Evolutionary conservation across 2,797 vertebrate species (phyloP).

Genomic region (Balearica regulorum): DNA sequence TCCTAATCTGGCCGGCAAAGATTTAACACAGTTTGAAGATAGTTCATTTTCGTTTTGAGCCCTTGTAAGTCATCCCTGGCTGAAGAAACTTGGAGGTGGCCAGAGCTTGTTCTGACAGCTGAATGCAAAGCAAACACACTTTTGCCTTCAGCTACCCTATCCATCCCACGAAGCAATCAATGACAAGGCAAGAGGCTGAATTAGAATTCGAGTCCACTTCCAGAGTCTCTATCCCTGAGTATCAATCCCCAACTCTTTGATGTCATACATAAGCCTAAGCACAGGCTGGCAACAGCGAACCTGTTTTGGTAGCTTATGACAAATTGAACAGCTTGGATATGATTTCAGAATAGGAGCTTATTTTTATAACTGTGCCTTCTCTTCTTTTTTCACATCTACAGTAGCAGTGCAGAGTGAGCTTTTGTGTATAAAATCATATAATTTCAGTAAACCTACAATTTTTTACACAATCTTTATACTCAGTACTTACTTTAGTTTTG

Average conservation of each 20-base stretch:
- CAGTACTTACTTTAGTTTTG: background rate
- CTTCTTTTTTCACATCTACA: background rate
- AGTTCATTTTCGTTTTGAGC: background rate
- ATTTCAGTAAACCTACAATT: background rate
- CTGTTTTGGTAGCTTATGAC: background rate
- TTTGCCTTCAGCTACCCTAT: background rate
- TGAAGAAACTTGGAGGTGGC: background rate
- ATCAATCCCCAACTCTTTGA: background rate
- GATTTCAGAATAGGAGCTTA: background rate
- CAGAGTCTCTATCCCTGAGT: background rate
- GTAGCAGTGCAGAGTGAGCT: background rate
- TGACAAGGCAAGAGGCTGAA: background rate
- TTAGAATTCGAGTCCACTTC: constrained; percentile 2
- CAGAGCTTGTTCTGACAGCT: background rate
- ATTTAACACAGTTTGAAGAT: background rate
- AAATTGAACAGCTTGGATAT: background rate
- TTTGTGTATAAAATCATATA: background rate
- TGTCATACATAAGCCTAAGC: background rate
- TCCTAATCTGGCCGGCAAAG: background rate
- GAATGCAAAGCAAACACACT: background rate
- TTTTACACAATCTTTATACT: background rate
- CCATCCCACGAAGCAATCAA: background rate
- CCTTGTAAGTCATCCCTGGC: background rate
- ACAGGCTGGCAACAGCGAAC: background rate
- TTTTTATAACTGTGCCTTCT: background rate